Evolutionary conservation across 2,888 invertebrate genomes (phyloP), one percentile per base, ranked within the genome.

Genomic region (Sclerodermus sp.): DNA sequence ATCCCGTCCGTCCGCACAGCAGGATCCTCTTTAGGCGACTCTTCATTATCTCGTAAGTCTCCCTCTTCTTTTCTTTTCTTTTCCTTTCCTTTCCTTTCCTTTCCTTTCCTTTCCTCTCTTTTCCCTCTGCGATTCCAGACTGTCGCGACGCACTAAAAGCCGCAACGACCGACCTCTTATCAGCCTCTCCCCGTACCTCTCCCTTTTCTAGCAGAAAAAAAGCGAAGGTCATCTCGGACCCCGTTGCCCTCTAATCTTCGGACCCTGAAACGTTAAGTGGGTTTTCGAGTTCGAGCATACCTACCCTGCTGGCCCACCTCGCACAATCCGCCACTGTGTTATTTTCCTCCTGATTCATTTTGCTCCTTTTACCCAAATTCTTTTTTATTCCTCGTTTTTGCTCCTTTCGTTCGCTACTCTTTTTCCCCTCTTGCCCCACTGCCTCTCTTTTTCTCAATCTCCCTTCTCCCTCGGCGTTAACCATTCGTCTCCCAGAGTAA

Each of bases 251-350:
- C 73, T 73, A 73, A 73, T 73, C 73, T 71, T 55, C 47, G 55
- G 55, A 58, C 54, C 59, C 57, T 52, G 57, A 52, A 61, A 58
- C 57, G 60, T 66, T 74, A 74, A 74, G 73, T 74, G 73, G 71
- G 56, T 74, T 74, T 74, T 68, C 74, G 70, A 73, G 73, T 73
- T 71, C 61, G 58, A 62, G 58, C 66, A 66, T 67, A 64, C 65
- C 59, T 23, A 23, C 23, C 23, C 23, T n/a, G n/a, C 23, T 23
- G 23, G 23, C 23, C 23, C 23, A 23, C 23, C 23, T 23, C 23
- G 4, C 8, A 23, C 23, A 23, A 3, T 8, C 3, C 3, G 23
- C 23, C 23, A 23, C 23, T 8, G 8, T 23, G 4, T 23, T 23
- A 23, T 23, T 23, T 23, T n/a, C n/a, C n/a, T n/a, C n/a, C n/a